Evolutionary conservation across 2,888 invertebrate species (phyloP).

Genomic region (Tetranychus piercei): DNA sequence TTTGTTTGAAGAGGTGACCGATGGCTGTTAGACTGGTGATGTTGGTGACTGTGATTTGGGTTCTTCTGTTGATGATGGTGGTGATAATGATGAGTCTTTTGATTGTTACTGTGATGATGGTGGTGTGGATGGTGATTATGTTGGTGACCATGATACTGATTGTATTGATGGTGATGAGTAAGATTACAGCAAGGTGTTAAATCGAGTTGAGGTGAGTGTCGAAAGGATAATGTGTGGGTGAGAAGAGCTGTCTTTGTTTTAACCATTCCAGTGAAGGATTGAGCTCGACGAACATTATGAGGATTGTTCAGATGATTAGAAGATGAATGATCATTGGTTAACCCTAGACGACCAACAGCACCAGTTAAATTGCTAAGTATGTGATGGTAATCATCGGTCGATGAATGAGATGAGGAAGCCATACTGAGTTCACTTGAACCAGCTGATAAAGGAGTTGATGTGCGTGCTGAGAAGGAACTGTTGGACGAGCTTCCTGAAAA

Average conservation of each 20-base stretch:
- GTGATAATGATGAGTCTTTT: neutral
- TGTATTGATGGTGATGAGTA: neutral
- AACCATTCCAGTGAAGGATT: slow-evolving; percentile 28
- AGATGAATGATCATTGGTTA: neutral
- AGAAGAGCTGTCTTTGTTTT: slow-evolving; percentile 21
- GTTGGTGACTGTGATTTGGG: neutral
- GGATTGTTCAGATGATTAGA: neutral
- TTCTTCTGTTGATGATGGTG: neutral
- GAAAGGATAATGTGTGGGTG: slow-evolving; percentile 24
- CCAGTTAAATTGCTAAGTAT: neutral
- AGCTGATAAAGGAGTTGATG: slow-evolving; percentile 17
- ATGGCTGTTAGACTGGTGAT: neutral
- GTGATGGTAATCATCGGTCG: slow-evolving; percentile 11
- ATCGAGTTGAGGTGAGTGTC: slow-evolving; percentile 17
- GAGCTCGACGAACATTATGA: slow-evolving; percentile 27
- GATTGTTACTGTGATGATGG: neutral
- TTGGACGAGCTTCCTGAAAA: slow-evolving; percentile 9
- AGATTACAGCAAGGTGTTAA: neutral
- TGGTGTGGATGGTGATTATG: neutral
- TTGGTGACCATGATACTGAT: neutral
- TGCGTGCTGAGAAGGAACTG: slow-evolving; percentile 12
- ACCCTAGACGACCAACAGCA: neutral
- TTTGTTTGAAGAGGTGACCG: neutral
- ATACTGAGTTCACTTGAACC: slow-evolving; percentile 17
- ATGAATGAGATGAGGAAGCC: slow-evolving; percentile 16